Base-by-base conservation (phyloP, 2,888 invertebrate species). In the Ptycholaimellus sp. region DNA sequence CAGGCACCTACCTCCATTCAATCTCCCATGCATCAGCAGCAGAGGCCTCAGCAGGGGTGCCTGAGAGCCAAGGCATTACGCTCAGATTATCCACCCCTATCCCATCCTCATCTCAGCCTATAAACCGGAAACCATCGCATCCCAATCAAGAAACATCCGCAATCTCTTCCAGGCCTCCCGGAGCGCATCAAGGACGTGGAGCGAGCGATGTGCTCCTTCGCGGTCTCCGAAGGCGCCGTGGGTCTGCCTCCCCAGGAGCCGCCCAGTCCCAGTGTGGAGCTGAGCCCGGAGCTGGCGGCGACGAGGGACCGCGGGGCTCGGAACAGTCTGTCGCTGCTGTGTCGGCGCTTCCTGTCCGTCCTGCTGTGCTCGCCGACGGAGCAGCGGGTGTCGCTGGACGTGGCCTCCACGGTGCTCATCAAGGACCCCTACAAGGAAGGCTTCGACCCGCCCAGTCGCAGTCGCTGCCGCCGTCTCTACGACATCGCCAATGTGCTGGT, bases 401-500 rank as follows among this genome's bases (percentile, higher is more conserved):
- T 55, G 21, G 52, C 53, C 11, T 46, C 46, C 29, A 55, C 55
- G 5, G 49, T 55, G 4, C 43, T 55, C 22, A 55, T 55, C 44
- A 55, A 55, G 39, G 54, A 53, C 35, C 47, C 51, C 3, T 48
- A 51, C 20, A 48, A 49, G 4, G 54, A 54, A 37, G 53, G 52
- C 29, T 53, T 48, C 36, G 50, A 54, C 35, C 54, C 54, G 19
- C 55, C 55, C 9, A 49, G 49, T 30, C 37, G 55, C 35, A 50
- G 50, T 47, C 32, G 14, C 34, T 55, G 55, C 40, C 66, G 76
- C 41, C 66, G 76, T 44, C 64, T 76, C 22, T 76, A 76, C 59
- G 75, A 76, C 57, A 74, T 76, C 49, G 74, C 75, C 40, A 76
- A 76, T 60, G 73, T 76, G 45, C 66, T 76, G 49, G 71, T 73